Evolutionary conservation across 2,888 invertebrate species (phyloP), one percentile per base, ranked within the genome.

Genomic region (Drosophila nigricruria): DNA sequence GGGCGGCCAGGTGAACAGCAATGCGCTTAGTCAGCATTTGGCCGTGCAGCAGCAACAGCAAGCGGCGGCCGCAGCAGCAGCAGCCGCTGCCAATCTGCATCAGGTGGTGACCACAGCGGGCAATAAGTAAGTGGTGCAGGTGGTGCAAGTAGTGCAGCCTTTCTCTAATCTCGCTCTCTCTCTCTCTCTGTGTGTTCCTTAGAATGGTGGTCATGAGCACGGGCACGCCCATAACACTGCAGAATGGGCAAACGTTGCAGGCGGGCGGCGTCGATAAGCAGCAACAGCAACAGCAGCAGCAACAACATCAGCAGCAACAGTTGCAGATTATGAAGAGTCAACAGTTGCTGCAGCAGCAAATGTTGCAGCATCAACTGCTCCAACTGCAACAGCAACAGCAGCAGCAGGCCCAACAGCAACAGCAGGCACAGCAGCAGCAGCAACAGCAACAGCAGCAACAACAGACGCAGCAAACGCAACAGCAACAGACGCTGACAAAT

Each of bases 91-190:
- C 93, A 71, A 92, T 91, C 65, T 93, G 83, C 94, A 92, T 82
- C 94, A 94, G 79, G 92, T 94, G 40, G 94, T 94, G 14, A 93
- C 93, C 27, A 87, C 94, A 32, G 91, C 91, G 5, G 93, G 93
- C 60, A 94, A 94, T 78, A 94, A 94, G 94, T 94, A 90, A 93
- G 93, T 88, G 25, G 14, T 45, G 12, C 42, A 30, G 2, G 25
- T 53, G 36, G 16, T 53, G 23, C 54, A 6, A 8, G 18, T 56
- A 20, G 30, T 42, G 20, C n/a, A 27, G n/a, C 27, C 2, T 5
- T 9, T 32, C 5, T 12, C n/a, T 40, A 42, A 40, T 42, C 27
- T 20, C 0, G 14, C 0, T 4, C 5, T 42, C 18, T 20, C n/a
- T 32, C 0, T 9, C 2, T 76, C 74, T 10, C 16, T n/a, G n/a